phyloP scores from a whole-genome alignment of 2,113 vertebrate species.

The Stegostoma tigrinum region DNA sequence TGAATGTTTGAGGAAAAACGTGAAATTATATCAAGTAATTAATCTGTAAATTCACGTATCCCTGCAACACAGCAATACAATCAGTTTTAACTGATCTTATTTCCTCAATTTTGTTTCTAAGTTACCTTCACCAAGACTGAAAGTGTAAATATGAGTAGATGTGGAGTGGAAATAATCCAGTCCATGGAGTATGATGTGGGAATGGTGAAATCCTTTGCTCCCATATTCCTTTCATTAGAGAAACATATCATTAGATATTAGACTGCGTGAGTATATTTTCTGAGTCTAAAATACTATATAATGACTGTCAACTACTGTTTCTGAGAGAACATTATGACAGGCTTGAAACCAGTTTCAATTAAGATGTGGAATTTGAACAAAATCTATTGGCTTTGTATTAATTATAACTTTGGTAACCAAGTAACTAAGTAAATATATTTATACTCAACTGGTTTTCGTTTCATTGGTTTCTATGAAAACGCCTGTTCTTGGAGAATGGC shows the following conservation, averaged over 20 bases:
- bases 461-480: constrained; percentile 25
- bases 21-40: background rate
- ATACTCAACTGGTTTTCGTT: constrained; percentile 16
- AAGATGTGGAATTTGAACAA: background rate
- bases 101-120: background rate
- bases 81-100: background rate
- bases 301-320: background rate
- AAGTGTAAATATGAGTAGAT: background rate
- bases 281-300: background rate
- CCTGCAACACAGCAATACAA: background rate
- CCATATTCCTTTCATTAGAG: background rate
- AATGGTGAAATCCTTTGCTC: background rate
- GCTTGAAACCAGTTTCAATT: background rate
- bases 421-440: constrained; percentile 25
- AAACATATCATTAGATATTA: background rate
- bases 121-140: background rate
- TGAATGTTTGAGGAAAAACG: background rate
- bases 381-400: background rate
- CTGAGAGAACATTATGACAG: background rate
- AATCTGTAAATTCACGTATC: background rate
- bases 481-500: background rate
- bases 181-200: background rate
- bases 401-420: background rate
- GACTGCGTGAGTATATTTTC: background rate
- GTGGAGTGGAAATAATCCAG: background rate